A percentile compares a stretch with the other conserved stretches of the same genome.
Evolutionary conservation across 2,113 vertebrate genomes (phyloP).

Genomic region (Cinclus cinclus): DNA sequence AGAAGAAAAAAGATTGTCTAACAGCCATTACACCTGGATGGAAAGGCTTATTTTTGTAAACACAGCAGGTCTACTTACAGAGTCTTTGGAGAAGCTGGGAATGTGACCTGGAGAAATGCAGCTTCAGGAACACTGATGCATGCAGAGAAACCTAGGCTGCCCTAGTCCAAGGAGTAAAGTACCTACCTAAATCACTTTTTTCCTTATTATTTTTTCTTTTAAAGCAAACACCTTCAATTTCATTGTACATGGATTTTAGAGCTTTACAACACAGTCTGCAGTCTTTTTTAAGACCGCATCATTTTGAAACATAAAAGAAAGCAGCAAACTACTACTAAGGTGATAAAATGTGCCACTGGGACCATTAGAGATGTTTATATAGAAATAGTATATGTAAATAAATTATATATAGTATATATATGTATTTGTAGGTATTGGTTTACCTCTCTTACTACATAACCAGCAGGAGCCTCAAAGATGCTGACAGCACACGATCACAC

Average conservation of each 20-base stretch:
- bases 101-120: not conserved
- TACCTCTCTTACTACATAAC: not conserved
- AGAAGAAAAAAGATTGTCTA: not conserved
- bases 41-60: not conserved
- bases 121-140: not conserved
- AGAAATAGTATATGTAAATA: not conserved
- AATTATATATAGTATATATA: not conserved
- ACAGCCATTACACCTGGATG: not conserved
- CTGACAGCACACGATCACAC: not conserved
- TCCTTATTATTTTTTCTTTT: not conserved
- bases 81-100: not conserved
- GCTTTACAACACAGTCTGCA: not conserved
- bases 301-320: not conserved
- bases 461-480: not conserved
- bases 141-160: not conserved
- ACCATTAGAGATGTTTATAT: not conserved
- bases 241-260: not conserved
- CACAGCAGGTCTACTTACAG: not conserved
- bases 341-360: not conserved
- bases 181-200: not conserved
- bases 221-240: not conserved
- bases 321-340: not conserved
- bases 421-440: not conserved
- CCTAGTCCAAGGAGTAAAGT: not conserved
- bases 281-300: not conserved